phyloP scores from a whole-genome alignment of 2,797 vertebrate species.

The Podarcis lilfordi region DNA sequence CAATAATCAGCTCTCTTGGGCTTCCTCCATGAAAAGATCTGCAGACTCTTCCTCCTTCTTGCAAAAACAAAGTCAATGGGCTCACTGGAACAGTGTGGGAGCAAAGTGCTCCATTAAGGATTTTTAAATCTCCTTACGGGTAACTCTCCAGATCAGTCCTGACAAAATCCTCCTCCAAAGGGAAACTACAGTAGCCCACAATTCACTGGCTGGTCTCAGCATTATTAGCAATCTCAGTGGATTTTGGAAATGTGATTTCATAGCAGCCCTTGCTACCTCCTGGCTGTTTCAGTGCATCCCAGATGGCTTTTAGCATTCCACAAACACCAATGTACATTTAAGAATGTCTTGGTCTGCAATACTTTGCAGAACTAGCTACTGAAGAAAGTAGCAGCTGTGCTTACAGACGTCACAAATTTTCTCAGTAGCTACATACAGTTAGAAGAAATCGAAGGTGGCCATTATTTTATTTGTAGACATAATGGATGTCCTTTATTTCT shows the following conservation, averaged over 20 bases:
- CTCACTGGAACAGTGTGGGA: background rate
- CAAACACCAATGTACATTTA: background rate
- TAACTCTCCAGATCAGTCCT: background rate
- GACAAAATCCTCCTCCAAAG: background rate
- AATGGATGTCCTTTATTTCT: background rate
- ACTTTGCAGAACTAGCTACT: background rate
- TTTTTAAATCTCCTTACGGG: background rate
- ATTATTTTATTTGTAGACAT: background rate
- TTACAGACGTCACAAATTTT: background rate
- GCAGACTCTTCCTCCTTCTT: background rate
- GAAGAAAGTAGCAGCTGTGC: background rate
- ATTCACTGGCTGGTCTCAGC: background rate
- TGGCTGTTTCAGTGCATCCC: background rate
- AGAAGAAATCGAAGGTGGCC: background rate
- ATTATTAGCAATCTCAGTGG: background rate
- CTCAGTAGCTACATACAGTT: background rate
- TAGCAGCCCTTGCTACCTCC: background rate
- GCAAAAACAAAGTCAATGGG: background rate
- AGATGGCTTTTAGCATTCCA: background rate
- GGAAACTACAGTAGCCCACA: background rate
- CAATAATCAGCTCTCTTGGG: background rate
- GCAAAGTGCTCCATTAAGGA: background rate
- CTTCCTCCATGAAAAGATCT: background rate
- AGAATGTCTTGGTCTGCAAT: background rate
- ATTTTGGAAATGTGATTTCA: background rate